Evolutionary conservation across 2,888 invertebrate species (phyloP), one percentile per base, ranked within the genome.

Genomic region (Quadroppia sp.): DNA sequence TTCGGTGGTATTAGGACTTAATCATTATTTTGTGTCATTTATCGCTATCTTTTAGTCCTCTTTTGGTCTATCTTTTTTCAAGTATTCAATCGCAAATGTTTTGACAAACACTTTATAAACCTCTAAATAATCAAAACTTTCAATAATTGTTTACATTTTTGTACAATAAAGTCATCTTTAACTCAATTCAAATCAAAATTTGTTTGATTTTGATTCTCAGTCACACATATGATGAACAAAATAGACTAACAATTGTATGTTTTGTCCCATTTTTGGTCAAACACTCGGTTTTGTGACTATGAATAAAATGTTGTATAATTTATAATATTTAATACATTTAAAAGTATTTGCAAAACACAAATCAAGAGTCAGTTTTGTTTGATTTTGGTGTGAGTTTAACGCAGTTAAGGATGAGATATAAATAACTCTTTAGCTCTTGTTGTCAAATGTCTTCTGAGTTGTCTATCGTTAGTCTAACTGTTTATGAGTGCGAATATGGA

Each of bases 401-500:
- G 1, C n/a, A 36, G 32, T 64, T 36, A 56, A 30, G 15, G 15
- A 20, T 64, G 2, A 7, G 2, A 36, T 32, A 2, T n/a, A 61
- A 61, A 23, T 23, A 25, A 56, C 11, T 56, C 28, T 20, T 56
- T 2, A 56, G 25, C 25, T 25, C 23, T 56, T 56, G 20, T 56
- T 23, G 7, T 30, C 3, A 40, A 11, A 69, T 69, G 69, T 32
- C 40, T 69, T 42, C 69, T 17, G 25, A 69, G 23, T 42, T 69
- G 25, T 42, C 25, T 25, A 2, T 25, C 36, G 36, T 69, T 45
- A 42, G 42, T 69, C 2, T 69, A 28, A 17, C 42, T 28, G 69
- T 69, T 15, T 69, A 69, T 69, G 69, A 69, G 17, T 42, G 28
- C 40, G 25, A 69, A 42, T 69, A 69, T 45, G 69, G 36, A 69